Percentiles rank a stretch among this genome's conserved stretches.
Conservation (phyloP, 2,888 invertebrate genomes). For the Caenorhabditis sinica region DNA sequence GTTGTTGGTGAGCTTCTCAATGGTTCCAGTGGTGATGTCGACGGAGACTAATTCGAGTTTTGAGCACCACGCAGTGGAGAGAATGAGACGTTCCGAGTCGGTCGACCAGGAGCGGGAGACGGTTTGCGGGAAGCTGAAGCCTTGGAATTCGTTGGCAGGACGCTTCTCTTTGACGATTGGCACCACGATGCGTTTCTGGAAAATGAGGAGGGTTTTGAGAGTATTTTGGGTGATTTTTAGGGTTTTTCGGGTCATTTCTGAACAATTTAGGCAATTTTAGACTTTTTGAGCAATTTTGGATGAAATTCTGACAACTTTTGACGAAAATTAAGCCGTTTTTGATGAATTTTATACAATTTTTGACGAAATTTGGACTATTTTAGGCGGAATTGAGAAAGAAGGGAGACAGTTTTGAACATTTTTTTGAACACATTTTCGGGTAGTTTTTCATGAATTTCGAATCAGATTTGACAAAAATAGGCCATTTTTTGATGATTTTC, state of each 20-base stretch:
- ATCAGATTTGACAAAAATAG: too few species aligned
- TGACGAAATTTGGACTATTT: too few species aligned
- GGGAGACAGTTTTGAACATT: too few species aligned
- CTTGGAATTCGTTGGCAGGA: slow-evolving; percentile 61
- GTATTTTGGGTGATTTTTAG: background rate
- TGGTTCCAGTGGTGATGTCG: slow-evolving; percentile 68
- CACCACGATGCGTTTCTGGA: slow-evolving; percentile 63
- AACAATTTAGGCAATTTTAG: too few species aligned
- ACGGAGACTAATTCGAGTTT: slow-evolving; percentile 72
- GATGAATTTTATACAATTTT: too few species aligned
- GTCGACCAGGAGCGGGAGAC: slow-evolving; percentile 71
- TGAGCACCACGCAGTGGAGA: slow-evolving; percentile 77
- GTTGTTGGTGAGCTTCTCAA: slow-evolving; percentile 74
- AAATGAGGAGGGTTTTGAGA: background rate
- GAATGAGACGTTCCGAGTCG: slow-evolving; percentile 75
- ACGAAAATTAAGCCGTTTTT: too few species aligned
- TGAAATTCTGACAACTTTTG: too few species aligned
- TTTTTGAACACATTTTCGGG: too few species aligned
- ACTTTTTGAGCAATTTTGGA: too few species aligned
- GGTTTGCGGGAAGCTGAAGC: slow-evolving; percentile 45
- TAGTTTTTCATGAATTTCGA: too few species aligned
- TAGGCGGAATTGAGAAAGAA: too few species aligned
- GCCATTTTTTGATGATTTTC: too few species aligned
- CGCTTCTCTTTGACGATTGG: slow-evolving; percentile 67
- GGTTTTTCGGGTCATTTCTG: background rate